Conservation (phyloP, 2,113 vertebrate species). For the Dicentrarchus labrax region DNA sequence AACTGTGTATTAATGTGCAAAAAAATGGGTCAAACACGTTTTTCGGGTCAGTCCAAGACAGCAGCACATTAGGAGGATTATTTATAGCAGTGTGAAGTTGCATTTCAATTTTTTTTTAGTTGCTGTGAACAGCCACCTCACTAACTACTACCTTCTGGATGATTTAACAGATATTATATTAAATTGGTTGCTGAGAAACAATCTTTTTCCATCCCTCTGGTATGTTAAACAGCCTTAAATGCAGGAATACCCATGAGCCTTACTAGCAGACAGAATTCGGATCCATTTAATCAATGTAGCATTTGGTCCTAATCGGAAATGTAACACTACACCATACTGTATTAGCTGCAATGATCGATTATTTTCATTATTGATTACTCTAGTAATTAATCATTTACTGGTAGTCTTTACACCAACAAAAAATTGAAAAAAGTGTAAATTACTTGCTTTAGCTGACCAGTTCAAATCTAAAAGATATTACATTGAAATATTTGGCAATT, state of each 20-base stretch:
- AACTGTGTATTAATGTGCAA: background rate
- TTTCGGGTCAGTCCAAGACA: constrained; percentile 2
- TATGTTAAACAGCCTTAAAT: background rate
- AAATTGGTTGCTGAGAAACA: background rate
- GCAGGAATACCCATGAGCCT: background rate
- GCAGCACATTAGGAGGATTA: constrained; percentile 5
- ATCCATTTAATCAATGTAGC: background rate
- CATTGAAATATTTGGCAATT: too few species aligned
- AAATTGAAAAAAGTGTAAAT: too few species aligned
- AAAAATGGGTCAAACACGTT: background rate
- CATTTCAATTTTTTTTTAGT: background rate
- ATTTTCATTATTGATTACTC: too few species aligned
- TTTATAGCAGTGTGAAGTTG: background rate
- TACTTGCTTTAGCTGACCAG: too few species aligned
- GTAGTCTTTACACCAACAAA: too few species aligned
- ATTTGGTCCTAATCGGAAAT: too few species aligned
- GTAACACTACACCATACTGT: too few species aligned
- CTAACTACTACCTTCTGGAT: background rate
- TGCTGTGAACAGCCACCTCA: background rate
- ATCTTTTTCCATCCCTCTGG: background rate
- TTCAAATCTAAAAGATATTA: too few species aligned
- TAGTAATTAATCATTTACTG: too few species aligned
- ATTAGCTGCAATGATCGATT: too few species aligned
- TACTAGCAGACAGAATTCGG: background rate
- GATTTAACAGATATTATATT: background rate